Conservation (phyloP, 2,888 invertebrate species). For the Reticulitermes lucifugus region DNA sequence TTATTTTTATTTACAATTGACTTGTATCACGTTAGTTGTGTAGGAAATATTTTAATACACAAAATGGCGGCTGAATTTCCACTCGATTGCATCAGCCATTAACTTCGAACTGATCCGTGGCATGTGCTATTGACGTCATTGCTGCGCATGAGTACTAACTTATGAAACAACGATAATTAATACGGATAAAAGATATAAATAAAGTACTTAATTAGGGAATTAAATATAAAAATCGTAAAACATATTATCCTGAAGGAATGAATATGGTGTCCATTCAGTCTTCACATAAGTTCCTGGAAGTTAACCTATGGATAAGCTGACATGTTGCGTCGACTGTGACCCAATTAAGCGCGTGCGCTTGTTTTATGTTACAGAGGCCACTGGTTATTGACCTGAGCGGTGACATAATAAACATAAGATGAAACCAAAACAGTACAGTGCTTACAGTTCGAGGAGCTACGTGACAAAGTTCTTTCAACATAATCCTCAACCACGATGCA, state of each 20-base stretch:
- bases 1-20: neutral
- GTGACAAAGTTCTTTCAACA: no score
- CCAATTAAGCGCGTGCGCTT: neutral
- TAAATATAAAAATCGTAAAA: neutral
- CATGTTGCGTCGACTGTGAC: no score
- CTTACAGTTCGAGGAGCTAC: no score
- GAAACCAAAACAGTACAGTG: neutral
- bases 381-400: slow-evolving; percentile 24
- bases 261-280: neutral
- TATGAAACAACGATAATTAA: neutral
- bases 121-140: slow-evolving; percentile 7
- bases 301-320: neutral
- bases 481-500: no score
- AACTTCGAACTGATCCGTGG: no score
- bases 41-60: neutral
- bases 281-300: neutral
- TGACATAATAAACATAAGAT: neutral
- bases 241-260: neutral
- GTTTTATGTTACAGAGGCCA: neutral
- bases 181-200: neutral
- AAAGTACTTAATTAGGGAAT: neutral
- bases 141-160: neutral
- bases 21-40: neutral
- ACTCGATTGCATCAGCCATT: slow-evolving; percentile 28
- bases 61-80: neutral